Evolutionary conservation across 2,888 invertebrate species (phyloP).

Genomic region (Scrobipalpa atriplicella): DNA sequence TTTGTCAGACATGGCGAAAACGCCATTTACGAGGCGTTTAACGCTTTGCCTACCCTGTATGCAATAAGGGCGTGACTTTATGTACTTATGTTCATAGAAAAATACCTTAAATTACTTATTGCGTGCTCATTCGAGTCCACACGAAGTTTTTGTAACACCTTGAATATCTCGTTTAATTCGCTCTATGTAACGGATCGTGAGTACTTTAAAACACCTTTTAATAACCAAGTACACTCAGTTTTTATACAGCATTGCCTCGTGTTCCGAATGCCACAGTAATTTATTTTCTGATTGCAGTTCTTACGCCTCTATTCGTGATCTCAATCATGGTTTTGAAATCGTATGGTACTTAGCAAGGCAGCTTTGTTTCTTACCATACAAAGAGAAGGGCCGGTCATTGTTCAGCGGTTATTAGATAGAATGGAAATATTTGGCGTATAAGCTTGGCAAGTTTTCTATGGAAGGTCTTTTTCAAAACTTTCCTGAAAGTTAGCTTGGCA

Average conservation of each 20-base stretch:
- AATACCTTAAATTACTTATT: not conserved
- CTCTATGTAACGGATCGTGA: constrained; percentile 24
- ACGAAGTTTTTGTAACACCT: not conserved
- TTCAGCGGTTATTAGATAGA: not conserved
- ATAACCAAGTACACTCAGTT: constrained; percentile 30
- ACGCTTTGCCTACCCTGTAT: no score
- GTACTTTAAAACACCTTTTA: constrained; percentile 33
- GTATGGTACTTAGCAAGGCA: constrained; percentile 20
- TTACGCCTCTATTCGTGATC: constrained; percentile 36
- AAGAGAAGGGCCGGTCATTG: not conserved
- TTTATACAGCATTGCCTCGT: constrained; percentile 47
- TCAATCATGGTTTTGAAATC: constrained; percentile 28
- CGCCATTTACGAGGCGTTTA: no score
- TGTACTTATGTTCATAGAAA: no score
- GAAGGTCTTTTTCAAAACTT: no score
- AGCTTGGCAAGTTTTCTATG: no score
- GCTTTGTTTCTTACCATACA: constrained; percentile 3
- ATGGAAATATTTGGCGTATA: not conserved
- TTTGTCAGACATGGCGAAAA: no score
- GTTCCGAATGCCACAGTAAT: constrained; percentile 34
- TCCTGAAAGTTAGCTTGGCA: no score
- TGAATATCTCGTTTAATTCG: not conserved
- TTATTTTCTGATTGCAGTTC: constrained; percentile 38
- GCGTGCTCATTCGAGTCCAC: not conserved
- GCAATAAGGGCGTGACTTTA: no score